Percentiles rank a stretch among this genome's conserved stretches.
phyloP scores from a whole-genome alignment of 2,888 invertebrate genomes.

The Ophonus ardosiacus region DNA sequence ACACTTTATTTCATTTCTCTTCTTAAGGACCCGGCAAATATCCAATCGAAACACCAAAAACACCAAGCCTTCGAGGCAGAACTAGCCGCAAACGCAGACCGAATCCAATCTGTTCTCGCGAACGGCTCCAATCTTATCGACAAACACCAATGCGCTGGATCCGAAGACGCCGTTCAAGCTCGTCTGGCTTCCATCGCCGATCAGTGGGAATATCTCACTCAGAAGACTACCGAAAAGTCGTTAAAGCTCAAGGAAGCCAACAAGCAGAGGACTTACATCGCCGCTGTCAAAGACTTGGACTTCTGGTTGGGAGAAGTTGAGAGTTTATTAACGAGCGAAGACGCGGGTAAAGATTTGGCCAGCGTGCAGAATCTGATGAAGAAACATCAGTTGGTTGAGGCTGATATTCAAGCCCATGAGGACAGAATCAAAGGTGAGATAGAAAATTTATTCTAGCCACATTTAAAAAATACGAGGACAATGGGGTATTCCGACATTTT shows the following conservation, averaged over 20 bases:
- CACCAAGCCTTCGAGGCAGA: slow-evolving; percentile 99
- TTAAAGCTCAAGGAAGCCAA: slow-evolving; percentile 99
- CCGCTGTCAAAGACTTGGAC: slow-evolving; percentile 99
- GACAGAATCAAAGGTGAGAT: slow-evolving; percentile 89
- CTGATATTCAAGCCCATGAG: slow-evolving; percentile 98
- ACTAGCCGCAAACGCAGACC: slow-evolving; percentile 97
- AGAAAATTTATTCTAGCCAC: background rate
- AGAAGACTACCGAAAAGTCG: slow-evolving; percentile 98
- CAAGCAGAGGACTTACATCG: slow-evolving; percentile 99
- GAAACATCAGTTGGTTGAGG: slow-evolving; percentile 98
- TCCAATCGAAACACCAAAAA: slow-evolving; percentile 99
- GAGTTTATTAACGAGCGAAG: slow-evolving; percentile 95
- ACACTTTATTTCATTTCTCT: too few species aligned
- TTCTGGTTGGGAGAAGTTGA: slow-evolving; percentile 99
- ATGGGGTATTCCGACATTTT: too few species aligned
- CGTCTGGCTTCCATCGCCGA: slow-evolving; percentile 95
- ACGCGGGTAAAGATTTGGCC: slow-evolving; percentile 98
- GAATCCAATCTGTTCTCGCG: slow-evolving; percentile 96
- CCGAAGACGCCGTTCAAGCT: slow-evolving; percentile 97
- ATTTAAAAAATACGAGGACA: too few species aligned
- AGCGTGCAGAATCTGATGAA: slow-evolving; percentile 99
- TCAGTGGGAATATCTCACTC: slow-evolving; percentile 98
- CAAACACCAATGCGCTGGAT: slow-evolving; percentile 97
- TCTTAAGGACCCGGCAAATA: slow-evolving; percentile 89
- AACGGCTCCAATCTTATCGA: slow-evolving; percentile 97